Evolutionary conservation across 2,888 invertebrate genomes (phyloP), one percentile per base, ranked within the genome.

Genomic region (Camptogramma bilineatum): DNA sequence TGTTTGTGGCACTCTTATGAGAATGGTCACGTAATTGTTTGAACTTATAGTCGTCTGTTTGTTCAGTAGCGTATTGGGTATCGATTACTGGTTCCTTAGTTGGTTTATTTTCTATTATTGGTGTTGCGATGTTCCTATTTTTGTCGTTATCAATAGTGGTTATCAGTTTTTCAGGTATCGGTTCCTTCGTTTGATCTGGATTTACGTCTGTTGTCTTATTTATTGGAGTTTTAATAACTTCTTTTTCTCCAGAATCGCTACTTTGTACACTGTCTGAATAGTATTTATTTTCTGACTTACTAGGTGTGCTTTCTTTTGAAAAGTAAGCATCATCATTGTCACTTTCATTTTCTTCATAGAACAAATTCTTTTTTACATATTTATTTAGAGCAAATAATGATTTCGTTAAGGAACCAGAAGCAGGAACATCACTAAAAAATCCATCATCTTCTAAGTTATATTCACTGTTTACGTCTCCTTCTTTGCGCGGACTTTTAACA

Each of bases 291-390:
- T 84, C 81, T 42, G 86, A 87, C 66, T 90, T 84, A 68, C 86
- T 89, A 13, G 92, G 91, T 61, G 88, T 91, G 53, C 84, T 90
- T 76, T 91, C 91, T 73, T 91, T 91, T 31, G 92, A 89, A 76
- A 88, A 91, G 73, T 90, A 92, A 19, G 86, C 88, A 58, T 80
- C 80, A 64, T 93, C 92, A 52, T 79, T 77, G 62, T 83, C 82
- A 34, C 74, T 65, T 60, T 77, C 78, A 54, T 81, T 83, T 62
- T 90, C 86, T 56, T 90, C 91, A 54, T 86, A 87, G 9, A 90
- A 79, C 66, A 93, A 82, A 84, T 92, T 92, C 63, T 88, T 88
- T 73, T 90, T 92, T 2, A 93, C 84, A 68, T 87, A 93, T 68
- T 85, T 88, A 70, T 93, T 93, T 44, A 92, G 73, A n/a, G 93